Conservation (phyloP, 2,888 invertebrate species). For the Exephanes ischioxanthus region DNA sequence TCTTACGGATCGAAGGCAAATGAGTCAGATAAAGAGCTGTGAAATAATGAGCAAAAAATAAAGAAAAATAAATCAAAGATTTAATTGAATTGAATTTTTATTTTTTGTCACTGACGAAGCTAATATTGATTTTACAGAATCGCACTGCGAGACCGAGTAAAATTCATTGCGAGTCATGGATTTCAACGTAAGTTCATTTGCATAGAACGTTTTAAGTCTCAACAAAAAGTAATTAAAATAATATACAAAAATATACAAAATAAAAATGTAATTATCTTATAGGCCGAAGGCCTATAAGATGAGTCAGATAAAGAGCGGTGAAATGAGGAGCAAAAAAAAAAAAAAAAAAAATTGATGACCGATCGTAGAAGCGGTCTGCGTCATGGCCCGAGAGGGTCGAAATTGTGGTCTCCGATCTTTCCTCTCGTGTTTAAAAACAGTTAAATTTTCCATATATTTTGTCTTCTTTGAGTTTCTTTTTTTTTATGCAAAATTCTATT, state of each 20-base stretch:
- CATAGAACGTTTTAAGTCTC: no score
- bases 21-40: not conserved
- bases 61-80: not conserved
- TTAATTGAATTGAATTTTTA: not conserved
- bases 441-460: not conserved
- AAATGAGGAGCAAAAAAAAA: not conserved
- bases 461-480: not conserved
- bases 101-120: no score
- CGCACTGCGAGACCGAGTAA: no score
- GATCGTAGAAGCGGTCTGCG: constrained; percentile 25
- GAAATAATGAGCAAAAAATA: not conserved
- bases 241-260: no score
- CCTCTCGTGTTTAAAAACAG: not conserved
- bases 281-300: constrained; percentile 43
- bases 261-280: no score
- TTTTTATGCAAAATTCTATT: constrained; percentile 6
- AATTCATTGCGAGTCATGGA: no score
- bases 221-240: no score
- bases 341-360: constrained; percentile 2
- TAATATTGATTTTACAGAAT: no score
- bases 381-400: constrained; percentile 7
- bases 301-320: not conserved
- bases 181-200: no score
- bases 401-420: not conserved
- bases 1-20: constrained; percentile 52